phyloP scores from a whole-genome alignment of 64 coral and sea anemone genomes.

The Exaiptasia diaphana region DNA sequence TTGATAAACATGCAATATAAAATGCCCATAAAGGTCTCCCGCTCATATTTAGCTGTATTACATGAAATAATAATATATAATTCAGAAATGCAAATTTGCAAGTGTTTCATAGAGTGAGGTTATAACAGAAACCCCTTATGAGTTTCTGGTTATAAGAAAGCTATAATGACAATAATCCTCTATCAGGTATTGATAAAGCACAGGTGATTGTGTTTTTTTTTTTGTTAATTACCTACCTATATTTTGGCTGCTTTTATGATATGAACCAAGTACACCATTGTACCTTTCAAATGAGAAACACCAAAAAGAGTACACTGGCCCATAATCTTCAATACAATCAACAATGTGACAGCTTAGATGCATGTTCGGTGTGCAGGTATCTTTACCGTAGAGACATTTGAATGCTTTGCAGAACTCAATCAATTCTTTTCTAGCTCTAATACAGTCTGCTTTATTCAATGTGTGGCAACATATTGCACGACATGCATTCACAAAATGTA shows the following conservation, averaged over 20 bases:
- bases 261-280: slow-evolving; percentile 18
- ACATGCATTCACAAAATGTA: slow-evolving; percentile 30
- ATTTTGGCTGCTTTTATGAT: slow-evolving; percentile 5
- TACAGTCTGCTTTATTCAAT: background rate
- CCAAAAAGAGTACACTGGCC: slow-evolving; percentile 34
- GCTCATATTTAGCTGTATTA: no score
- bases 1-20: no score
- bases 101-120: no score
- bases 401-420: slow-evolving; percentile 9
- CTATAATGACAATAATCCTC: background rate
- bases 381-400: background rate
- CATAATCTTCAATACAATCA: slow-evolving; percentile 39
- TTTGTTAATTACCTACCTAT: slow-evolving; percentile 33
- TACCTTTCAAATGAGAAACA: slow-evolving; percentile 49
- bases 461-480: background rate
- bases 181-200: no score
- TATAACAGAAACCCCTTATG: no score
- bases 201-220: no score
- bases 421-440: background rate
- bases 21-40: no score
- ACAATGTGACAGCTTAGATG: slow-evolving; percentile 5
- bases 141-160: no score
- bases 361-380: slow-evolving; percentile 15
- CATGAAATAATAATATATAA: no score
- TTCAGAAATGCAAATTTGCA: no score